Evolutionary conservation across 53 echinoderm and acorn worm species (phyloP).

Genomic region (Apostichopus leukothele): DNA sequence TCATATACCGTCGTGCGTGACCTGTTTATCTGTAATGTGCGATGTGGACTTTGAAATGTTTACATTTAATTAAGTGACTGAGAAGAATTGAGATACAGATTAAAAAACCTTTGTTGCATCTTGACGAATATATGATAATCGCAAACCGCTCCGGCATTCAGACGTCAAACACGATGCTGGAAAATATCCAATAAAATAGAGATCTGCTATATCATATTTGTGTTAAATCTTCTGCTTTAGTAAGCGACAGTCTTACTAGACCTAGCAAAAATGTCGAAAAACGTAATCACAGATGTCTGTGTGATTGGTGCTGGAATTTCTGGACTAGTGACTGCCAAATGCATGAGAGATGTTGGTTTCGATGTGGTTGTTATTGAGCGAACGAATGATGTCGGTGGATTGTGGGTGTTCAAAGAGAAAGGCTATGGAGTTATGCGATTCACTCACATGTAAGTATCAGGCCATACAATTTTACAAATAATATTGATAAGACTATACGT

Average conservation of each 20-base stretch:
- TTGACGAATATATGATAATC: too few species aligned
- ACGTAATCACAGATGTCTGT: slow-evolving; percentile 65
- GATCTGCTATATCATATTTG: too few species aligned
- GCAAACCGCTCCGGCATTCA: too few species aligned
- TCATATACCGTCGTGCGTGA: too few species aligned
- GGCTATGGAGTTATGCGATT: slow-evolving; percentile 94
- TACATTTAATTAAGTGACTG: too few species aligned
- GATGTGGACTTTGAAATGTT: too few species aligned
- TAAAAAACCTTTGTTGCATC: too few species aligned
- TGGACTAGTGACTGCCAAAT: slow-evolving; percentile 88
- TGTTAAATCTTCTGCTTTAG: neutral
- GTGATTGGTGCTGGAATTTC: slow-evolving; percentile 96
- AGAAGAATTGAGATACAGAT: too few species aligned
- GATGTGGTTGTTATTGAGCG: slow-evolving; percentile 74
- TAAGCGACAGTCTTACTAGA: neutral
- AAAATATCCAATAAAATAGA: too few species aligned
- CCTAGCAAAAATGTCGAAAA: slow-evolving; percentile 39
- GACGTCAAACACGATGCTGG: too few species aligned
- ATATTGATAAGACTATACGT: too few species aligned
- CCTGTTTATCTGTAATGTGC: too few species aligned
- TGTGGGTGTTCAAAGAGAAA: slow-evolving; percentile 83
- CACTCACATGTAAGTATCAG: slow-evolving; percentile 89
- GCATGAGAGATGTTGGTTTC: slow-evolving; percentile 72
- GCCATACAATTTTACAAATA: neutral
- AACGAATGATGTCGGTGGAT: slow-evolving; percentile 74